These are phyloP conservation scores for Nymphicus hollandicus DNA, from an alignment of 2,113 vertebrate genomes.

Conservation along the genomic window DNA sequence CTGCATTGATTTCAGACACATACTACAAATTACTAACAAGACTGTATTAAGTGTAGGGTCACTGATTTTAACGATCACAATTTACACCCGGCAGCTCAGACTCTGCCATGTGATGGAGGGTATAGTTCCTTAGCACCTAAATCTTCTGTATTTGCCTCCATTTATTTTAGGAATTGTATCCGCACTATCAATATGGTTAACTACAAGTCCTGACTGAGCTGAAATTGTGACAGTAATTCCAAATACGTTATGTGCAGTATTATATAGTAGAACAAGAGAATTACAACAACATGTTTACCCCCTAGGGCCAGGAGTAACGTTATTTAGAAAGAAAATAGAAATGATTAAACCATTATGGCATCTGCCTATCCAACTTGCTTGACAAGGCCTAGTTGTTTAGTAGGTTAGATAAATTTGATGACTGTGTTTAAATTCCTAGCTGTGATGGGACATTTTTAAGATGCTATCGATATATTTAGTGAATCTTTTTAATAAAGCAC, in stretches of 20 bases:
- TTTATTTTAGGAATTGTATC: neutral
- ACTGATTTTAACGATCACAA: neutral
- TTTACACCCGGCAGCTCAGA: neutral
- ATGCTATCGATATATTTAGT: neutral
- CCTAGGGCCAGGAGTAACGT: neutral
- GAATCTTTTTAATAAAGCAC: neutral
- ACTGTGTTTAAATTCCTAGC: neutral
- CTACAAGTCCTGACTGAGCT: neutral
- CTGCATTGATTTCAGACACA: rapidly evolving
- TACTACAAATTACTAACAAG: neutral
- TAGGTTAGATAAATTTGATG: neutral
- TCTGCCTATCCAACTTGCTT: neutral
- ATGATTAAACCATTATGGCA: neutral
- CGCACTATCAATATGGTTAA: neutral
- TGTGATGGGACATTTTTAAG: neutral
- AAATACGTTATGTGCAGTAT: neutral
- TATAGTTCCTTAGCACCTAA: neutral
- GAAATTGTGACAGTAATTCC: neutral
- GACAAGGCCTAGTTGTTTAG: neutral
- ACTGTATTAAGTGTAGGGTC: neutral
- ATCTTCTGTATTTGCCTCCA: neutral
- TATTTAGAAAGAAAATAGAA: neutral
- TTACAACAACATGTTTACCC: neutral
- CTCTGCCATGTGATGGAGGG: neutral
- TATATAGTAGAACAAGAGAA: neutral